A percentile compares a stretch with the other conserved stretches of the same genome.
Evolutionary conservation across 2,797 vertebrate species (phyloP).

Genomic region (Eidolon dupreanum): DNA sequence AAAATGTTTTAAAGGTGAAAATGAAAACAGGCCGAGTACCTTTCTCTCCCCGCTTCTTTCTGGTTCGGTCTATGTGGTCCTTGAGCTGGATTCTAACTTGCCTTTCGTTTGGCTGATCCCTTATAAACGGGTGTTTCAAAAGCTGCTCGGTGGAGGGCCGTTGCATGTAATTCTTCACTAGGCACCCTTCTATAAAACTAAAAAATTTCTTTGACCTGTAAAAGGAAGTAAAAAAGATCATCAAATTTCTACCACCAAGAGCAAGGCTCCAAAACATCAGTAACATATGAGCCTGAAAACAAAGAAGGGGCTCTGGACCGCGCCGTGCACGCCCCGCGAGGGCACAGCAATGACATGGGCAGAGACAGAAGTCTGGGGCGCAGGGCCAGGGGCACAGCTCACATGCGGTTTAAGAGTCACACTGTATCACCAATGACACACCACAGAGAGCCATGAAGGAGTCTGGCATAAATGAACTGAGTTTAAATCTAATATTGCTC

Average conservation of each 20-base stretch:
- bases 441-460: background rate
- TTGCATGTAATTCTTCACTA: slow-evolving; percentile 99
- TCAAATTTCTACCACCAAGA: slow-evolving; percentile 6
- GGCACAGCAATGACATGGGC: accelerated
- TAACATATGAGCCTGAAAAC: background rate
- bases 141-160: slow-evolving; percentile 97
- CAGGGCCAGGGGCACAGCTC: background rate
- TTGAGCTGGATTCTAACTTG: slow-evolving; percentile 99
- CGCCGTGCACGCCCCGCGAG: background rate
- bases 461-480: background rate
- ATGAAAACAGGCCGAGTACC: slow-evolving; percentile 85
- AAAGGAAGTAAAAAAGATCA: slow-evolving; percentile 41
- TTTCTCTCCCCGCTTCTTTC: slow-evolving; percentile 99
- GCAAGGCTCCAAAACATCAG: background rate
- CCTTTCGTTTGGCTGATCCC: slow-evolving; percentile 98
- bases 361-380: background rate
- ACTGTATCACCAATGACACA: background rate
- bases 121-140: slow-evolving; percentile 97
- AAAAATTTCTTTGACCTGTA: slow-evolving; percentile 99
- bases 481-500: background rate
- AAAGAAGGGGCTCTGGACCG: background rate
- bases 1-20: background rate
- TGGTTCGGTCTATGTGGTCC: slow-evolving; percentile 98
- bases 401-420: background rate
- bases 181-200: slow-evolving; percentile 98